phyloP scores from a whole-genome alignment of 1,140 invertebrate genomes.

The Cotesia glomerata region DNA sequence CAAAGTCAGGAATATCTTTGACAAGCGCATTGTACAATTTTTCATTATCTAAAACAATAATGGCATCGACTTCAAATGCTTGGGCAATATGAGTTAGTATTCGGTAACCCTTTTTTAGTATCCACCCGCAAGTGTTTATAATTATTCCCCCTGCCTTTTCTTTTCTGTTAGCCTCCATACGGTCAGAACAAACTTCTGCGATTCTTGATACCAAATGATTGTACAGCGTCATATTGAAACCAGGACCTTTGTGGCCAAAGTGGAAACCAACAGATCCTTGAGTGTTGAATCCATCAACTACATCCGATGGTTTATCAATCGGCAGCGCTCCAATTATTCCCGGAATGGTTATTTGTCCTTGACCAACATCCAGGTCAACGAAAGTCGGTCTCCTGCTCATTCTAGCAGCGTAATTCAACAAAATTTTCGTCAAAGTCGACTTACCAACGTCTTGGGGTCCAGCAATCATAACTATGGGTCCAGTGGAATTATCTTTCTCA shows the following conservation, averaged over 20 bases:
- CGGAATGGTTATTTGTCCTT: constrained; percentile 91
- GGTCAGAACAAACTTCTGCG: constrained; percentile 84
- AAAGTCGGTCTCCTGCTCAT: constrained; percentile 85
- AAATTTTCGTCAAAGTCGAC: constrained; percentile 85
- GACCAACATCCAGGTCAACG: constrained; percentile 96
- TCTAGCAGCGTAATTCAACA: constrained; percentile 93
- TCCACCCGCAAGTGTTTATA: constrained; percentile 98
- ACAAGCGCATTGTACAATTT: constrained; percentile 93
- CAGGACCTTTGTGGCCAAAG: constrained; percentile 86
- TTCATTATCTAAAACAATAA: constrained; percentile 96
- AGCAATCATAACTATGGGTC: constrained; percentile 88
- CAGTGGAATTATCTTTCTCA: constrained; percentile 69
- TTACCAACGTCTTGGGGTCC: constrained; percentile 97
- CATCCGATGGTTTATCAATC: constrained; percentile 87
- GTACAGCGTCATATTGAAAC: constrained; percentile 83
- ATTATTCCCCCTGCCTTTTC: constrained; percentile 91
- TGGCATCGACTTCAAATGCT: constrained; percentile 94
- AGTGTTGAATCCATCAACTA: constrained; percentile 92
- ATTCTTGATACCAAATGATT: constrained; percentile 84
- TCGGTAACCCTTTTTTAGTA: constrained; percentile 88
- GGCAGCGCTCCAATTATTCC: constrained; percentile 89
- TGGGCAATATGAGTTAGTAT: constrained; percentile 84
- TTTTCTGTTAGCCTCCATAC: constrained; percentile 86
- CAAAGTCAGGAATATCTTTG: constrained; percentile 90
- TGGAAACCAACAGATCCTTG: constrained; percentile 93